Percentiles rank a stretch among this genome's conserved stretches.
These are phyloP conservation scores for Rhyzopertha dominica DNA, from an alignment of 1,140 invertebrate genomes.

Conservation along the genomic window DNA sequence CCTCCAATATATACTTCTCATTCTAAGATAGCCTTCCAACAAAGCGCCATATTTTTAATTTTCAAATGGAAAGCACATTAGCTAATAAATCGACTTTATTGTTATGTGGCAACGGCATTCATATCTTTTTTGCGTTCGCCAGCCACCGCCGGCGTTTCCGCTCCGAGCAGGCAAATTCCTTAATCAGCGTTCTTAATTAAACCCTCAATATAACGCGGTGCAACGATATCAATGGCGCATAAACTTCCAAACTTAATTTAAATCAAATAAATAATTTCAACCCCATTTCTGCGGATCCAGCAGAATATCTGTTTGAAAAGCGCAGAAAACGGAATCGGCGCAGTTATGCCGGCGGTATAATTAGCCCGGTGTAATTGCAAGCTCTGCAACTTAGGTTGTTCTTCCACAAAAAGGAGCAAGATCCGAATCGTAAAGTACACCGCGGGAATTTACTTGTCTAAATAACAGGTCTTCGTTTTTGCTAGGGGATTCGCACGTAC, in stretches of 20 bases:
- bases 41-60: too few relatives aligned
- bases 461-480: conserved; percentile 14
- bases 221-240: conserved; percentile 17
- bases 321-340: conserved; percentile 18
- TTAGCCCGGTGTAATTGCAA: conserved; percentile 27
- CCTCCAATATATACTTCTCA: too few relatives aligned
- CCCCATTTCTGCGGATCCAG: conserved; percentile 21
- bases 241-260: conserved; percentile 23
- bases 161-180: too few relatives aligned
- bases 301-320: conserved; percentile 24
- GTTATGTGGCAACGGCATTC: too few relatives aligned
- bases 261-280: conserved; percentile 28
- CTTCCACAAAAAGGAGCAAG: conserved; percentile 14
- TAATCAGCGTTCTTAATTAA: conserved; percentile 23
- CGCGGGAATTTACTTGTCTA: conserved; percentile 7
- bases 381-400: conserved; percentile 21
- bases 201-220: conserved; percentile 15
- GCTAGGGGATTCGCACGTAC: too few relatives aligned
- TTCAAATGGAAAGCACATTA: too few relatives aligned
- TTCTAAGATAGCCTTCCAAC: too few relatives aligned
- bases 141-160: too few relatives aligned
- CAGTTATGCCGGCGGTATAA: conserved; percentile 22
- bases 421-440: conserved; percentile 12
- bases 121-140: too few relatives aligned
- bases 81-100: too few relatives aligned